Base-by-base conservation (phyloP, 1,140 invertebrate species). In the Polyergus mexicanus region DNA sequence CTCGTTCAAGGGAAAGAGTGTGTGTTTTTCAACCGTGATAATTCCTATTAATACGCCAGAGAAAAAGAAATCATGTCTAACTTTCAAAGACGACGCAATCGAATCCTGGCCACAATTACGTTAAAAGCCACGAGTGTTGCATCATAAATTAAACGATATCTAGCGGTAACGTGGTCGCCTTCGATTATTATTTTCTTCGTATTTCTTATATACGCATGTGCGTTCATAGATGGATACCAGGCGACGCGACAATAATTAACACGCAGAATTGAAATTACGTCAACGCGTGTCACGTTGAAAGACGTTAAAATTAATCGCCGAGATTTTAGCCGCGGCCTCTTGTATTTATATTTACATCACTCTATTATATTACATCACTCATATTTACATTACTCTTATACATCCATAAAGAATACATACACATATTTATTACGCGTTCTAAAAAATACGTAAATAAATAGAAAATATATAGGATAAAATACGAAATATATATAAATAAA, bases 131-230 rank as follows among this genome's bases (percentile, higher is more conserved):
- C 13, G 19, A 19, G 0, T 10, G 10, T 76, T 76, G 25, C 74
- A 41, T 76, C 74, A 76, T 76, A 11, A 44, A 41, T 65, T 22
- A 47, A 77, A 65, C 19, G 19, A 11, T 63, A 76, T 65, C 41
- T 51, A 51, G 47, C 16, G 16, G 4, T 4, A 51, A 51, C 11
- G 41, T 60, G n/a, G 22, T 65, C 47, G 7, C 2, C 38, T 65
- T 77, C 10, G n/a, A 32, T 65, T 65, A 41, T 65, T 63, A 32
- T 13, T 62, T 25, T 41, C 10, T 5, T 44, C 38, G 19, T 28
- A 11, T 44, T 19, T 32, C 8, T 44, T 65, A 65, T 3, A 47
- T 35, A 1, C 47, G 47, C 47, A 51, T 51, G 5, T 51, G 47
- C 32, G 22, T 60, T 77, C 65, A 2, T 32, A 63, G 16, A 44